Evolutionary conservation across 2,888 invertebrate genomes (phyloP).

Genomic region (Ectobius pallidus): DNA sequence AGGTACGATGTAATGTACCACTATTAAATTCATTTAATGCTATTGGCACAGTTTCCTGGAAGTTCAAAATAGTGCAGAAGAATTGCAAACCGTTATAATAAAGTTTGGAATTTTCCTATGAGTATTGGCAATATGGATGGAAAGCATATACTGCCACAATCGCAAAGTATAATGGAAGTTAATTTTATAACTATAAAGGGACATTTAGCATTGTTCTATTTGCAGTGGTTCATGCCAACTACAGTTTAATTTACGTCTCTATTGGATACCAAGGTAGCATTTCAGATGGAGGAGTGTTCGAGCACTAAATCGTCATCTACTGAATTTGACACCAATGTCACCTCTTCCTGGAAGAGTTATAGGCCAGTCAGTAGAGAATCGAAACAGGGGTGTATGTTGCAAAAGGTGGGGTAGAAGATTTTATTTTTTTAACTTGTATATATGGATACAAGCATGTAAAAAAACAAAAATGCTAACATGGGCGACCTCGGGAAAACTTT

Average conservation of each 20-base stretch:
- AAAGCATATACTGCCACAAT: not conserved
- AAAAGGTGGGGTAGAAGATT: too few relatives aligned
- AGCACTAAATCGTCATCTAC: not conserved
- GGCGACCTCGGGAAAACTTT: too few relatives aligned
- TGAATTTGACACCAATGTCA: not conserved
- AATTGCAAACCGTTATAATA: too few relatives aligned
- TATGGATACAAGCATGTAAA: too few relatives aligned
- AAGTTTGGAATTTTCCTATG: not conserved
- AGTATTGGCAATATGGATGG: conserved; percentile 2
- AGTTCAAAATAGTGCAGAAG: not conserved
- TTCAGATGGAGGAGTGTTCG: not conserved
- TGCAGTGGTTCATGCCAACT: not conserved
- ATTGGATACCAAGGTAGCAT: conserved; percentile 7
- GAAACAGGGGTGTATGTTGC: too few relatives aligned
- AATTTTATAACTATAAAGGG: conserved; percentile 3
- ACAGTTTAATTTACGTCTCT: not conserved
- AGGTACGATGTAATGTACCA: not conserved
- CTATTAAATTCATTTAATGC: not conserved
- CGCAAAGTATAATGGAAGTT: not conserved
- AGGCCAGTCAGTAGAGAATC: too few relatives aligned
- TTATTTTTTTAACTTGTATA: too few relatives aligned
- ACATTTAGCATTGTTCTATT: too few relatives aligned
- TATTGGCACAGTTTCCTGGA: not conserved
- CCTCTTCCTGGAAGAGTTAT: conserved; percentile 1
- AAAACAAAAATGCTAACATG: too few relatives aligned